Evolutionary conservation across 2,888 invertebrate genomes (phyloP).

Genomic region (Plagiodera versicolora): DNA sequence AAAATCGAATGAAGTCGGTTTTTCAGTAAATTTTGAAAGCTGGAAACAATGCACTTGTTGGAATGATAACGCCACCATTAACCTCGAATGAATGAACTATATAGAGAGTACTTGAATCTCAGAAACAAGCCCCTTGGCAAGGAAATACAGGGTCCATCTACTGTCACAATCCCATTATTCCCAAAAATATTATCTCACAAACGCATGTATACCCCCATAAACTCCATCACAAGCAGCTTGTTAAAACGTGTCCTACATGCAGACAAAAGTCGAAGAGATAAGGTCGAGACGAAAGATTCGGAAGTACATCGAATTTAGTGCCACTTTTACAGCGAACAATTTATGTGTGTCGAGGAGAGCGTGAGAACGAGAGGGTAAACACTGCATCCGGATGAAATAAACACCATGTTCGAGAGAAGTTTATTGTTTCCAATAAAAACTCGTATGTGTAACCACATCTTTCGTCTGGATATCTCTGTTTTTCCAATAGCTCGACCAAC

Average conservation of each 20-base stretch:
- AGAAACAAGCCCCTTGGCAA: too few relatives aligned
- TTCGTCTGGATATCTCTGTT: conserved; percentile 18
- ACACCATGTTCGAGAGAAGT: conserved; percentile 20
- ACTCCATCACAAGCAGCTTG: background rate
- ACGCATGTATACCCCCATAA: background rate
- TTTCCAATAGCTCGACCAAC: background rate
- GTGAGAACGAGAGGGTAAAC: conserved; percentile 4
- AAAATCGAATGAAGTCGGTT: too few relatives aligned
- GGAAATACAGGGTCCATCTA: too few relatives aligned
- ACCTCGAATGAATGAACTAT: too few relatives aligned
- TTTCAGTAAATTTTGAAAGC: too few relatives aligned
- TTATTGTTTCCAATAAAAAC: conserved; percentile 24
- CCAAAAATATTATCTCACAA: too few relatives aligned
- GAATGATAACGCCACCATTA: too few relatives aligned
- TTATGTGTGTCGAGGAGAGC: background rate
- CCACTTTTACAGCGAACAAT: conserved; percentile 12
- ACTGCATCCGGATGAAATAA: conserved; percentile 21
- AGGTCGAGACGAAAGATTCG: background rate
- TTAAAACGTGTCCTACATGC: conserved; percentile 2
- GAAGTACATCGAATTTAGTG: conserved; percentile 11
- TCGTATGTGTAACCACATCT: conserved; percentile 17
- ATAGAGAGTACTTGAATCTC: too few relatives aligned
- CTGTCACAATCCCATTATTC: too few relatives aligned
- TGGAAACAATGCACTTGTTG: too few relatives aligned
- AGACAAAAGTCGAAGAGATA: conserved; percentile 9